These are phyloP conservation scores for Drosophila siamana DNA, from an alignment of 2,888 invertebrate species.

Conservation along the genomic window DNA sequence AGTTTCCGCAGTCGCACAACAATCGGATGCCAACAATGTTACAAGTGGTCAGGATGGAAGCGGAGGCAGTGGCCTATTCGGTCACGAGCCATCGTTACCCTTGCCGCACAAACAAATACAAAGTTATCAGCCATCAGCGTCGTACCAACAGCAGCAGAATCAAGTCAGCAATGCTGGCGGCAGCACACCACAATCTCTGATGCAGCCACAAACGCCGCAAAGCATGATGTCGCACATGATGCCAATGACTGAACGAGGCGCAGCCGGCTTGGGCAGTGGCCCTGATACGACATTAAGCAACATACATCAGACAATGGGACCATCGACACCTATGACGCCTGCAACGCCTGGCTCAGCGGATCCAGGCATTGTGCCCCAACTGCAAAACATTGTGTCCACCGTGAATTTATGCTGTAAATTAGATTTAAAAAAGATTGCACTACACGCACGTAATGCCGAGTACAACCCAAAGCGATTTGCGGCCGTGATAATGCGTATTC, in stretches of 20 bases:
- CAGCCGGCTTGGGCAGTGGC: constrained; percentile 28
- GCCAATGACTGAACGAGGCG: constrained; percentile 85
- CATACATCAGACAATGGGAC: constrained; percentile 88
- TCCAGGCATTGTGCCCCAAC: constrained; percentile 96
- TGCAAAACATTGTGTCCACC: constrained; percentile 97
- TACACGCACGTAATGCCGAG: constrained; percentile 99
- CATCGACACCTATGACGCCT: constrained; percentile 92
- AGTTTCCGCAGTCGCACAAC: constrained; percentile 34
- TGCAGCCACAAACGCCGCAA: constrained; percentile 97
- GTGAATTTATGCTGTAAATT: constrained; percentile 98
- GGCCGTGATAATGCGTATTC: constrained; percentile 98
- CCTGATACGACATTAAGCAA: constrained; percentile 79
- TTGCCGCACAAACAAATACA: constrained; percentile 91
- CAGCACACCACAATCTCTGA: constrained; percentile 92
- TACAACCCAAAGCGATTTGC: constrained; percentile 99
- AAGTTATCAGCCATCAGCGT: constrained; percentile 89
- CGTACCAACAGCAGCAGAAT: constrained; percentile 85
- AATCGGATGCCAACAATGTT: constrained; percentile 46
- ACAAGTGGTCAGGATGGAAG: constrained; percentile 44
- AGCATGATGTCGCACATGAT: constrained; percentile 94
- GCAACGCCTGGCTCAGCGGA: constrained; percentile 97
- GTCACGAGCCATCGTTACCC: constrained; percentile 80
- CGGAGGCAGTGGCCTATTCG: constrained; percentile 65
- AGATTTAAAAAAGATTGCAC: constrained; percentile 97
- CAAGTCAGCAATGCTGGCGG: constrained; percentile 60